These are phyloP conservation scores for Physella acuta DNA, from an alignment of 1,140 invertebrate species.

Conservation along the genomic window DNA sequence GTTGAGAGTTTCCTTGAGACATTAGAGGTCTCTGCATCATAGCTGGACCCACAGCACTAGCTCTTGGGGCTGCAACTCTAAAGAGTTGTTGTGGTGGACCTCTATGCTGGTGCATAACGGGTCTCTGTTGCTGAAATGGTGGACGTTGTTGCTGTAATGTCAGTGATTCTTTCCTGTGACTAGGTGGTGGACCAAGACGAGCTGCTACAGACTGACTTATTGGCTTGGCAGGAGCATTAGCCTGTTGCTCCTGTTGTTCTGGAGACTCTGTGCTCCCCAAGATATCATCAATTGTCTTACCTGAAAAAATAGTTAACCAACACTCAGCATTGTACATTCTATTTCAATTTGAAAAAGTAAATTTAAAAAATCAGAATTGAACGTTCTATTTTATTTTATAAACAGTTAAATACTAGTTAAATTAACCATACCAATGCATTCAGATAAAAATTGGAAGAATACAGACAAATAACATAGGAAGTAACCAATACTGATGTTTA, in stretches of 20 bases:
- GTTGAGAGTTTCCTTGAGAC: not conserved
- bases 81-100: not conserved
- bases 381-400: too few relatives aligned
- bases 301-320: not conserved
- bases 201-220: not conserved
- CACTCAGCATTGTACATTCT: too few relatives aligned
- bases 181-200: slow-evolving; percentile 12
- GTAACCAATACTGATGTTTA: too few relatives aligned
- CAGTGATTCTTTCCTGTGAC: too few relatives aligned
- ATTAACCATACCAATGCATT: too few relatives aligned
- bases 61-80: not conserved
- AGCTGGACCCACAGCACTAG: too few relatives aligned
- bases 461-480: too few relatives aligned
- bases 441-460: too few relatives aligned
- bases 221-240: not conserved
- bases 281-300: slow-evolving; percentile 7
- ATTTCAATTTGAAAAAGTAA: too few relatives aligned
- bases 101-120: not conserved
- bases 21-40: too few relatives aligned
- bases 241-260: not conserved
- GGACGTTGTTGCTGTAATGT: not conserved
- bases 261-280: not conserved
- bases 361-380: too few relatives aligned
- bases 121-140: not conserved
- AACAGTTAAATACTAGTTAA: too few relatives aligned